These are phyloP conservation scores for Thera obeliscata DNA, from an alignment of 2,888 invertebrate species.

Conservation along the genomic window DNA sequence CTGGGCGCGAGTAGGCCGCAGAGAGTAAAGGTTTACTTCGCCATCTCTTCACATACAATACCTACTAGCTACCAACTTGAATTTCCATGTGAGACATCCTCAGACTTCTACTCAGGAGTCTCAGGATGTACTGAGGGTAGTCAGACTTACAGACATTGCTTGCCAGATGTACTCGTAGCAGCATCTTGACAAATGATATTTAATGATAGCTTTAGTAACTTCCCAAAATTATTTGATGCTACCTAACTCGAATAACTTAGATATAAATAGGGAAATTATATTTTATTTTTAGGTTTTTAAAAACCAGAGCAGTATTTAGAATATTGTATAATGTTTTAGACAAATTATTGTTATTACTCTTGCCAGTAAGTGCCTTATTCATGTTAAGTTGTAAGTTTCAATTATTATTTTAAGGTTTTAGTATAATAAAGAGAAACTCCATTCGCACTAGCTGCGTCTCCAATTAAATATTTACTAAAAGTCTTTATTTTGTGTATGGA, in stretches of 20 bases:
- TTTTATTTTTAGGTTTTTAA: constrained; percentile 14
- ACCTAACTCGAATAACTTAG: neutral
- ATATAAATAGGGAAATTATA: constrained; percentile 3
- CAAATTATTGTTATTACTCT: constrained; percentile 43
- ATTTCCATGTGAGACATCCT: neutral
- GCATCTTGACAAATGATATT: constrained; percentile 3
- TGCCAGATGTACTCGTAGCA: neutral
- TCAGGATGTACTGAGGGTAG: neutral
- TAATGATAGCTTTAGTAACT: neutral
- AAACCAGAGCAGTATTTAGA: constrained; percentile 30
- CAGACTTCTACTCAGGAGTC: neutral
- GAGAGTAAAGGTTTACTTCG: too few species aligned
- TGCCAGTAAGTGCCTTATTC: constrained; percentile 61
- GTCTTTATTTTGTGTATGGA: too few species aligned
- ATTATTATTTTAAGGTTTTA: constrained; percentile 4
- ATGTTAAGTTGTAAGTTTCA: neutral
- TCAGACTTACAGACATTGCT: neutral
- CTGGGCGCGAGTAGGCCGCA: too few species aligned
- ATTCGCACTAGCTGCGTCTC: neutral
- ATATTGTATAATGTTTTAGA: constrained; percentile 13
- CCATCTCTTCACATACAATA: too few species aligned
- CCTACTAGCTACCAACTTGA: neutral
- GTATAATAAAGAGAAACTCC: constrained; percentile 10
- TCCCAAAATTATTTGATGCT: neutral
- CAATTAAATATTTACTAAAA: too few species aligned